These are phyloP conservation scores for Athalia circularis DNA, from an alignment of 2,888 invertebrate species.

Conservation along the genomic window DNA sequence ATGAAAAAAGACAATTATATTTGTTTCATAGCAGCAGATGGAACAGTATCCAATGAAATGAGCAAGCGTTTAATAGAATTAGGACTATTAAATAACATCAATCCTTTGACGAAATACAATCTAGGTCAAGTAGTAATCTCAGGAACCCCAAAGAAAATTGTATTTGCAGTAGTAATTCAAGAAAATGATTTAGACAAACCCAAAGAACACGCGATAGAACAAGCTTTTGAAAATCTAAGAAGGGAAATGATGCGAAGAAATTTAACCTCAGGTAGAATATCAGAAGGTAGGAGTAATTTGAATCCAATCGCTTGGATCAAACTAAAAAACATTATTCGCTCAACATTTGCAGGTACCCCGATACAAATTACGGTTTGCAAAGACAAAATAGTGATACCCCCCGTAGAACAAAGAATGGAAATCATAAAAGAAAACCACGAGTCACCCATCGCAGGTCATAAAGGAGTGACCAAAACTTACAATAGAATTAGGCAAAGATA, in stretches of 20 bases:
- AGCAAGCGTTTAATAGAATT: slow-evolving; percentile 34
- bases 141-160: slow-evolving; percentile 14
- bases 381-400: slow-evolving; percentile 16
- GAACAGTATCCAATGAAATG: slow-evolving; percentile 40
- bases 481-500: slow-evolving; percentile 48
- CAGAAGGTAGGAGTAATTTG: slow-evolving; percentile 40
- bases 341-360: neutral
- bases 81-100: slow-evolving; percentile 23
- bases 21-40: slow-evolving; percentile 46
- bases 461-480: slow-evolving; percentile 48
- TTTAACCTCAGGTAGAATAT: slow-evolving; percentile 32
- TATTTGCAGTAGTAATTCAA: slow-evolving; percentile 33
- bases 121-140: slow-evolving; percentile 34
- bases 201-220: neutral
- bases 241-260: slow-evolving; percentile 13
- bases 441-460: slow-evolving; percentile 48
- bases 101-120: neutral
- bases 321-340: slow-evolving; percentile 34
- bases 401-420: slow-evolving; percentile 8
- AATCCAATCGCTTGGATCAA: slow-evolving; percentile 25
- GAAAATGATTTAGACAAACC: slow-evolving; percentile 23
- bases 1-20: slow-evolving; percentile 48
- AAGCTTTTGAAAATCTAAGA: slow-evolving; percentile 20
- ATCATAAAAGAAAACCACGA: slow-evolving; percentile 46
- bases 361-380: slow-evolving; percentile 25